A percentile compares a stretch with the other conserved stretches of the same genome.
Conservation (phyloP, 2,113 vertebrate genomes). For the Albula glossodonta region DNA sequence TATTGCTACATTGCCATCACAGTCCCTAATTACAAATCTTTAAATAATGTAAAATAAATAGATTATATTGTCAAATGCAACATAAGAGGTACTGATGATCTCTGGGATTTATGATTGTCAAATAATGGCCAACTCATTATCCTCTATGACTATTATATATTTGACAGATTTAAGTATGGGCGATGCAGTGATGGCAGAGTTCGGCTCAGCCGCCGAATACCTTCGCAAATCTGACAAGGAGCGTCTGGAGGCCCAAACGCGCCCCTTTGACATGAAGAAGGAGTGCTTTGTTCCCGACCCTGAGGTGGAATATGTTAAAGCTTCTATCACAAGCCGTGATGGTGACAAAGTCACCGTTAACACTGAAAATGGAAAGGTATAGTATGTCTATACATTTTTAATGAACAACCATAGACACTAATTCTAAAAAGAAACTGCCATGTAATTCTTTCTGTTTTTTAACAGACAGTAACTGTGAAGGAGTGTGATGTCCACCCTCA, state of each 20-base stretch:
- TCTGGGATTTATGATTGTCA: background rate
- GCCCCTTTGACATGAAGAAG: constrained; percentile 65
- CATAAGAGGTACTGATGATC: background rate
- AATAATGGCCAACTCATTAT: background rate
- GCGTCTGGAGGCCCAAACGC: constrained; percentile 65
- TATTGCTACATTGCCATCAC: too few relatives aligned
- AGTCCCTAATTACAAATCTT: too few relatives aligned
- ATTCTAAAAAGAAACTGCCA: too few relatives aligned
- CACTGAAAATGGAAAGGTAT: constrained; percentile 67
- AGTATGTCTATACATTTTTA: too few relatives aligned
- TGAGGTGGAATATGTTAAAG: constrained; percentile 69
- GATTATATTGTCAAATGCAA: too few relatives aligned
- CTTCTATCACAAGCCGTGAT: constrained; percentile 58
- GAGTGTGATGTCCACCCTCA: constrained; percentile 75
- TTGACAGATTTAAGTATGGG: constrained; percentile 47
- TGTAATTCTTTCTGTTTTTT: background rate
- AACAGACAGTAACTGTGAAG: constrained; percentile 69
- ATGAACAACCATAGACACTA: too few relatives aligned
- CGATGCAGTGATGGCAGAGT: constrained; percentile 60
- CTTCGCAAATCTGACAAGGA: constrained; percentile 68
- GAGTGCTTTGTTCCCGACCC: constrained; percentile 67
- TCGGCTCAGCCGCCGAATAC: constrained; percentile 58
- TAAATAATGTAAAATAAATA: too few relatives aligned
- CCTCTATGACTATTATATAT: background rate
- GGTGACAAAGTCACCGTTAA: constrained; percentile 69